Conservation (phyloP, 2,113 vertebrate genomes). For the Cervus canadensis region DNA sequence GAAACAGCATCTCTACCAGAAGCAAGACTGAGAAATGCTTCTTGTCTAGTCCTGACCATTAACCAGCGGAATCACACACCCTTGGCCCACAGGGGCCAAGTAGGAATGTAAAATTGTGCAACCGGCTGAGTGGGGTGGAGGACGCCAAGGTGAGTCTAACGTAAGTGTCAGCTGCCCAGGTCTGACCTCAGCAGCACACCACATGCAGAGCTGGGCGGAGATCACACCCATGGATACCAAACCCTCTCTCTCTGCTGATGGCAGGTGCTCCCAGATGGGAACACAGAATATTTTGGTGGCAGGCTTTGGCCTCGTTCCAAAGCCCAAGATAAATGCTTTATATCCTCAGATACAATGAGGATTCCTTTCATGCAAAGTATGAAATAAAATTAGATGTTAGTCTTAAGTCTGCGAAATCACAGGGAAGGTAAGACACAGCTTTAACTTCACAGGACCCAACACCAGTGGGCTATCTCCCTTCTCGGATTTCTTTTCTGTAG, state of each 20-base stretch:
- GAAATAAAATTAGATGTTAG: background rate
- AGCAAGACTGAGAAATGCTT: background rate
- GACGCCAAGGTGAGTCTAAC: background rate
- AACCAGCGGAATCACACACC: background rate
- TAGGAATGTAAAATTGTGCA: background rate
- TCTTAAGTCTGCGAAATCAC: background rate
- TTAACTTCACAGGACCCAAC: background rate
- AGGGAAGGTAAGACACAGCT: background rate
- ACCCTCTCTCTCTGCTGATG: background rate
- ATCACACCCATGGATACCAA: background rate
- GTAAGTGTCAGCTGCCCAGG: background rate
- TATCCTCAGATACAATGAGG: background rate
- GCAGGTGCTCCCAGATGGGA: background rate
- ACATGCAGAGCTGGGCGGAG: background rate
- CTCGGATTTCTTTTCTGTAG: background rate
- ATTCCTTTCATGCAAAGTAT: background rate
- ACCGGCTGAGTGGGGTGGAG: fast-evolving
- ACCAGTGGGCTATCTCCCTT: background rate
- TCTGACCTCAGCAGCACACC: background rate
- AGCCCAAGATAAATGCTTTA: background rate
- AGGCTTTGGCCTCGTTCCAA: background rate
- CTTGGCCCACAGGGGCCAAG: background rate
- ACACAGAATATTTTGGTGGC: background rate
- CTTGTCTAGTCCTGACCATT: background rate
- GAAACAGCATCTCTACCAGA: background rate